phyloP scores from a whole-genome alignment of 64 coral and sea anemone genomes.

The Stichodactyla mertensii region DNA sequence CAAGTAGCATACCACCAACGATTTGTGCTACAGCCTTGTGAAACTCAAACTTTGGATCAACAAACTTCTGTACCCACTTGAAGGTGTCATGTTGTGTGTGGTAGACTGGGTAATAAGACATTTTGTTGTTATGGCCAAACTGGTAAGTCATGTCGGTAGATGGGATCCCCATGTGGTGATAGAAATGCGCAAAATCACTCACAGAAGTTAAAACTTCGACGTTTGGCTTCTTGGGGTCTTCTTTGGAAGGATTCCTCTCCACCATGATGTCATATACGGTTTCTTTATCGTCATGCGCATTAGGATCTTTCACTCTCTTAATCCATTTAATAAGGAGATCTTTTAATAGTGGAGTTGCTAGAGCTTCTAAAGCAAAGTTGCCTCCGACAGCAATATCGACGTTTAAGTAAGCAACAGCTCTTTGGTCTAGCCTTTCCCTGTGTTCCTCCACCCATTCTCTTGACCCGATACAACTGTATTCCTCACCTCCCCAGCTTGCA shows the following conservation, averaged over 20 bases:
- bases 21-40: slow-evolving; percentile 67
- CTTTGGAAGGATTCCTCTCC: slow-evolving; percentile 39
- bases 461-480: slow-evolving; percentile 64
- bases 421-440: slow-evolving; percentile 39
- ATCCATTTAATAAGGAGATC: slow-evolving; percentile 32
- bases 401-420: slow-evolving; percentile 89
- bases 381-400: slow-evolving; percentile 62
- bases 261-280: slow-evolving; percentile 79
- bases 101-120: slow-evolving; percentile 65
- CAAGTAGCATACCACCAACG: slow-evolving; percentile 45
- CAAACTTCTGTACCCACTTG: slow-evolving; percentile 65
- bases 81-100: slow-evolving; percentile 80
- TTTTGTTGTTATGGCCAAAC: slow-evolving; percentile 30
- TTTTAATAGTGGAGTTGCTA: slow-evolving; percentile 44
- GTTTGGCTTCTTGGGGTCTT: slow-evolving; percentile 36
- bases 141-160: slow-evolving; percentile 55
- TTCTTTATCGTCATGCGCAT: slow-evolving; percentile 57
- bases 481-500: slow-evolving; percentile 80
- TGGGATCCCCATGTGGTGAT: slow-evolving; percentile 58
- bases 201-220: slow-evolving; percentile 40
- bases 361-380: slow-evolving; percentile 22
- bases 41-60: slow-evolving; percentile 69
- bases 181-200: slow-evolving; percentile 76
- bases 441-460: slow-evolving; percentile 91
- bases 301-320: slow-evolving; percentile 76